phyloP scores from a whole-genome alignment of 2,797 vertebrate genomes.

The Melanotaenia parkinsoni region DNA sequence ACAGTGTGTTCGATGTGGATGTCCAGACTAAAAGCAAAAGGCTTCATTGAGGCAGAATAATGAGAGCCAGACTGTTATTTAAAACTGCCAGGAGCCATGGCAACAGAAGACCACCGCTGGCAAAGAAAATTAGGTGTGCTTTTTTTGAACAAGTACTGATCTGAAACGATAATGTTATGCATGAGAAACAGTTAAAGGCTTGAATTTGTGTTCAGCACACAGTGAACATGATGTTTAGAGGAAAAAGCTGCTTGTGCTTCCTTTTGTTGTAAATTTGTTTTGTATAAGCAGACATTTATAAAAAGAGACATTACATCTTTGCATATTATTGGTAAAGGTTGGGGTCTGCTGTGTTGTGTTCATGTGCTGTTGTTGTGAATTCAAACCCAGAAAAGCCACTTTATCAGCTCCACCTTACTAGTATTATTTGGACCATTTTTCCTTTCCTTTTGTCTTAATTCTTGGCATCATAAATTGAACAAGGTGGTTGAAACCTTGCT shows the following conservation, averaged over 20 bases:
- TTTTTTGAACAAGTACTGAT: conserved; percentile 23
- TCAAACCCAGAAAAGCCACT: neutral
- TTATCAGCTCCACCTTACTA: too few relatives aligned
- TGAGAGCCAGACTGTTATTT: conserved; percentile 73
- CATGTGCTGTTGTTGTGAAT: neutral
- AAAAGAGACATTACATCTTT: neutral
- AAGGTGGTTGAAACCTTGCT: too few relatives aligned
- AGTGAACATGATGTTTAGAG: neutral
- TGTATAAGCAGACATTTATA: neutral
- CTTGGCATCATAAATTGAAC: too few relatives aligned
- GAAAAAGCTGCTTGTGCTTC: neutral
- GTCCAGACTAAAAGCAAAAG: conserved; percentile 58
- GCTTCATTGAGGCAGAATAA: conserved; percentile 67
- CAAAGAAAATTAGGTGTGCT: conserved; percentile 42
- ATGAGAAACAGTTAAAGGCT: conserved; percentile 11
- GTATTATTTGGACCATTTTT: too few relatives aligned
- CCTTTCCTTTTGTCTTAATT: too few relatives aligned
- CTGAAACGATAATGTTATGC: conserved; percentile 13
- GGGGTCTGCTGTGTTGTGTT: neutral
- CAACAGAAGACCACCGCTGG: conserved; percentile 72
- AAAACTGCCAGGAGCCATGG: conserved; percentile 75
- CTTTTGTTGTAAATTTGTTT: neutral
- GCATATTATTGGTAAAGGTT: conserved; percentile 10
- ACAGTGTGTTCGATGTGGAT: conserved; percentile 50
- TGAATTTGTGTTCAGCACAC: conserved; percentile 2